A percentile compares a stretch with the other conserved stretches of the same genome.
Conservation (phyloP, 2,113 vertebrate genomes). For the Prochilodus magdalenae region DNA sequence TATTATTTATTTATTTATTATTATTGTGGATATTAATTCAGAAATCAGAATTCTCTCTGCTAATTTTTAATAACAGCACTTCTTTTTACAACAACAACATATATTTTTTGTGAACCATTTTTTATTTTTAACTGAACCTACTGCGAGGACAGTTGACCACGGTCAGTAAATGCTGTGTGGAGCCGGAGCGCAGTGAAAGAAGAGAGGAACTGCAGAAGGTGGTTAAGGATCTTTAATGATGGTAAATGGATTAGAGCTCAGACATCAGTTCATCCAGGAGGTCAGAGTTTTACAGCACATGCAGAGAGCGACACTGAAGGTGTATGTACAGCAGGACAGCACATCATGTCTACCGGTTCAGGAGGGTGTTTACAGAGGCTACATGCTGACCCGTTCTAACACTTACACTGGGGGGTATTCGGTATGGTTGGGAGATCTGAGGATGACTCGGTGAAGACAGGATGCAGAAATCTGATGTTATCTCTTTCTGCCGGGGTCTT, state of each 20-base stretch:
- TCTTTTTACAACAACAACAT: too few relatives aligned
- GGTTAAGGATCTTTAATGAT: constrained; percentile 17
- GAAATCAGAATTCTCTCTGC: too few relatives aligned
- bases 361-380: not conserved
- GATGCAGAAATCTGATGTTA: not conserved
- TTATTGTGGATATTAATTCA: too few relatives aligned
- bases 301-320: not conserved
- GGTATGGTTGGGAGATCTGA: not conserved
- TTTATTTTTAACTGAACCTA: too few relatives aligned
- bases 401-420: not conserved
- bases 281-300: not conserved
- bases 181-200: not conserved
- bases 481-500: not conserved
- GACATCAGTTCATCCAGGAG: not conserved
- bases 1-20: too few relatives aligned
- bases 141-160: too few relatives aligned
- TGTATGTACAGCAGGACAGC: not conserved
- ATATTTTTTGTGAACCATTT: too few relatives aligned
- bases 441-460: not conserved
- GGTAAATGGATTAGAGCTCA: not conserved
- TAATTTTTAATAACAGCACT: too few relatives aligned
- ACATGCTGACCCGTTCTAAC: not conserved
- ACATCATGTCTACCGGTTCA: not conserved
- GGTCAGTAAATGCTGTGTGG: not conserved
- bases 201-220: not conserved